Evolutionary conservation across 2,113 vertebrate genomes (phyloP), one percentile per base, ranked within the genome.

Genomic region (Sitta europaea): DNA sequence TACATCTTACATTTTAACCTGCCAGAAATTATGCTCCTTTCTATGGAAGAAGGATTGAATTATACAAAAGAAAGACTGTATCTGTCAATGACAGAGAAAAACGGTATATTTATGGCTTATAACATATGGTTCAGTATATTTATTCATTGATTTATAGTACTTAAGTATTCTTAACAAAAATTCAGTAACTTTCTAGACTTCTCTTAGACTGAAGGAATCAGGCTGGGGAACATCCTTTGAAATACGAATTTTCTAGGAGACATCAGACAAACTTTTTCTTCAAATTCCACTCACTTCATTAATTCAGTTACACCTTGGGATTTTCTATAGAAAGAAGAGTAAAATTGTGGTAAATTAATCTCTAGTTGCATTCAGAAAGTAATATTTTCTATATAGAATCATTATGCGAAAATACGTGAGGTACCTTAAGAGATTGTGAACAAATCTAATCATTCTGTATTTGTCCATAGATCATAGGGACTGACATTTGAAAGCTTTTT

Each of bases 1-100:
- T 96, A 16, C 78, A 83, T 92, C 19, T 96, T 94, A 92, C 62
- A 88, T 74, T 94, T 95, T 91, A 91, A 79, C 70, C 78, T 93
- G 78, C 38, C 77, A 96, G 77, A 93, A 91, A 88, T 85, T 47
- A 51, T 70, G 67, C 43, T 88, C 4, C 63, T 68, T 94, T 86
- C 81, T 73, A 65, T 3, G 6, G 54, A 66, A 94, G 65, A 83
- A 94, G 29, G 24, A 86, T 28, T 97, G 82, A 95, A 86, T 96
- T 90, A 89, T 79, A 92, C 63, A 93, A 62, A 88, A 86, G 78
- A 85, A 90, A 91, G 54, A 86, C 58, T 87, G 62, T 89, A 61
- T 85, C 91, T 92, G 74, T 88, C 84, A 96, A 57, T 61, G 36
- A 25, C 27, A 73, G 74, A 72, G 33, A 19, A 79, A 81, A 87